phyloP scores from a whole-genome alignment of 2,888 invertebrate species.

The Hyles lineata region DNA sequence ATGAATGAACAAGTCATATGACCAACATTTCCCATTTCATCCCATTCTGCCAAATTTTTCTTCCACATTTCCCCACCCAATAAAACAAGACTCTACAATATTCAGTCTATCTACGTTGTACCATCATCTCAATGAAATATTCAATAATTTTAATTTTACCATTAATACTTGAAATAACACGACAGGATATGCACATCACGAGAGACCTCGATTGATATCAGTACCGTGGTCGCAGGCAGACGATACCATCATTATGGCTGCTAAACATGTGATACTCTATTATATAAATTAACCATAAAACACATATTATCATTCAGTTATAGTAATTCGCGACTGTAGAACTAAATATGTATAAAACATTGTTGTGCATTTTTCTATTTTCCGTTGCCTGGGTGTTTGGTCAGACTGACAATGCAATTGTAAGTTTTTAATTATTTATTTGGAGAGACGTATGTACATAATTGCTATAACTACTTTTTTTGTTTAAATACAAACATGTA shows the following conservation, averaged over 20 bases:
- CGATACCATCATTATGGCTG: background rate
- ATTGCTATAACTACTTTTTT: no score
- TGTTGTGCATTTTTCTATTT: background rate
- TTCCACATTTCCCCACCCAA: no score
- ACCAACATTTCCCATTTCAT: no score
- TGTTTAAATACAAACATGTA: no score
- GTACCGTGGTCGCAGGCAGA: background rate
- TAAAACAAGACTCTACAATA: no score
- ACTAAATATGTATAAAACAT: background rate
- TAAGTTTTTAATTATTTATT: constrained; percentile 4
- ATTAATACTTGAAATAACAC: background rate
- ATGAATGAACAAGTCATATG: no score
- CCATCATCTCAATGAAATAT: no score
- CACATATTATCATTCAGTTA: background rate
- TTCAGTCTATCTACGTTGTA: no score
- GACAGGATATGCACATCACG: background rate
- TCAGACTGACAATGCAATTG: background rate
- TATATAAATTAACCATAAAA: background rate
- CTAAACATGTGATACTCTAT: background rate
- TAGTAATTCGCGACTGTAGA: background rate
- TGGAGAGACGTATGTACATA: background rate
- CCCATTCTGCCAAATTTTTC: no score
- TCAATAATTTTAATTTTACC: background rate
- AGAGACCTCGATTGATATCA: constrained; percentile 4
- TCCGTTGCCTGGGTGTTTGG: background rate